These are phyloP conservation scores for Dermatemys mawii DNA, from an alignment of 2,113 vertebrate species.

Conservation along the genomic window DNA sequence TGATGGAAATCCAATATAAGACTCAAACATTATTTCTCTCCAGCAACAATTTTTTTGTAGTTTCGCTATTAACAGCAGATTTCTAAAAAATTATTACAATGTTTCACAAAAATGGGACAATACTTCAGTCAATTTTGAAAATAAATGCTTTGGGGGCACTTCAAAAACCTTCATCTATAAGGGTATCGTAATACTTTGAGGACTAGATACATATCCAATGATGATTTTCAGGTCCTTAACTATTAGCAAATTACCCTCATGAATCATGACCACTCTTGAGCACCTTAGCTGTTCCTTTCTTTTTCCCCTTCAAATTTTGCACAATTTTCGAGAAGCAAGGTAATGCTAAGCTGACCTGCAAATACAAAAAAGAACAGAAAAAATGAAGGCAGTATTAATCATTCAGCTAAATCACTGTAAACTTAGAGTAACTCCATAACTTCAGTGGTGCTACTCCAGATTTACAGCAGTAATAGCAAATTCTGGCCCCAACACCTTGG, in stretches of 20 bases:
- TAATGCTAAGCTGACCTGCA: rapidly evolving
- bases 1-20: not conserved
- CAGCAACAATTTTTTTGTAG: rapidly evolving
- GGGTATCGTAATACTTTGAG: no score
- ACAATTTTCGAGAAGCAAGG: not conserved
- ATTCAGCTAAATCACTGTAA: rapidly evolving
- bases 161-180: not conserved
- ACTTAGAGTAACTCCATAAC: not conserved
- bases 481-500: not conserved
- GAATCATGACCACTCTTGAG: rapidly evolving
- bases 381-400: not conserved
- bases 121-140: not conserved
- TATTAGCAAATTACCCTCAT: not conserved
- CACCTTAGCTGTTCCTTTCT: not conserved
- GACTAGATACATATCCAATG: not conserved
- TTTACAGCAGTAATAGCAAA: not conserved
- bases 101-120: not conserved
- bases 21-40: not conserved
- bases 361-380: not conserved
- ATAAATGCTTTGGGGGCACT: not conserved
- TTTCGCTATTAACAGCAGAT: rapidly evolving
- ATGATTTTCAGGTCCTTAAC: not conserved
- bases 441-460: not conserved
- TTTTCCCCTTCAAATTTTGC: not conserved
- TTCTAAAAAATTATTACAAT: not conserved